These are phyloP conservation scores for Cyclina sinensis DNA, from an alignment of 1,140 invertebrate genomes.

Conservation along the genomic window DNA sequence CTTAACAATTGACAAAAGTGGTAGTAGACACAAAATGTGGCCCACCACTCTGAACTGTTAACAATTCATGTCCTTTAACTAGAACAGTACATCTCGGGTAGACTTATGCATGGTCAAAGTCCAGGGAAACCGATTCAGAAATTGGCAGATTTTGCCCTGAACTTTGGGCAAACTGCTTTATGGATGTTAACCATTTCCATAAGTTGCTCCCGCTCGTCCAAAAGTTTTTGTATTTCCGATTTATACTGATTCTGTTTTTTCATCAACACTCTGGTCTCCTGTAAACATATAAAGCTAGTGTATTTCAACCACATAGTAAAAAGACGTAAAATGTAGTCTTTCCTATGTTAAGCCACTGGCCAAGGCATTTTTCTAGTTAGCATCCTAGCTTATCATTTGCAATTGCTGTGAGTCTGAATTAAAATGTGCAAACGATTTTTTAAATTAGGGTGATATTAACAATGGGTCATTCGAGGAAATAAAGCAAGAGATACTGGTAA, in stretches of 20 bases:
- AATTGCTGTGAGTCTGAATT: too few species aligned
- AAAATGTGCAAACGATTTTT: too few species aligned
- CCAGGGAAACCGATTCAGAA: neutral
- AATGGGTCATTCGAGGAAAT: too few species aligned
- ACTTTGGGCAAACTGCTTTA: conserved; percentile 73
- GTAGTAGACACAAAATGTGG: neutral
- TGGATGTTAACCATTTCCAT: conserved; percentile 75
- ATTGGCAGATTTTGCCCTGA: conserved; percentile 3
- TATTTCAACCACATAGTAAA: too few species aligned
- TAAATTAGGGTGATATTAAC: too few species aligned
- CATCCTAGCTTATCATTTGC: too few species aligned
- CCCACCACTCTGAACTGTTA: neutral
- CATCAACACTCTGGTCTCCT: conserved; percentile 75
- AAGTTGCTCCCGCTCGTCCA: conserved; percentile 74
- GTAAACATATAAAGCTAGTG: too few species aligned
- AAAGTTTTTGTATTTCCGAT: conserved; percentile 71
- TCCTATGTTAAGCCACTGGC: too few species aligned
- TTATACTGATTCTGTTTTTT: conserved; percentile 67
- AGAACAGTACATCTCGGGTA: neutral
- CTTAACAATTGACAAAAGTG: neutral
- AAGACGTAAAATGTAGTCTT: too few species aligned
- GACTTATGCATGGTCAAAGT: neutral
- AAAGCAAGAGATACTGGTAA: too few species aligned
- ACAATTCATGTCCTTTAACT: neutral
- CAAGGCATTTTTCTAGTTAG: too few species aligned